Conservation (phyloP, 2,113 vertebrate genomes). For the Podarcis muralis region DNA sequence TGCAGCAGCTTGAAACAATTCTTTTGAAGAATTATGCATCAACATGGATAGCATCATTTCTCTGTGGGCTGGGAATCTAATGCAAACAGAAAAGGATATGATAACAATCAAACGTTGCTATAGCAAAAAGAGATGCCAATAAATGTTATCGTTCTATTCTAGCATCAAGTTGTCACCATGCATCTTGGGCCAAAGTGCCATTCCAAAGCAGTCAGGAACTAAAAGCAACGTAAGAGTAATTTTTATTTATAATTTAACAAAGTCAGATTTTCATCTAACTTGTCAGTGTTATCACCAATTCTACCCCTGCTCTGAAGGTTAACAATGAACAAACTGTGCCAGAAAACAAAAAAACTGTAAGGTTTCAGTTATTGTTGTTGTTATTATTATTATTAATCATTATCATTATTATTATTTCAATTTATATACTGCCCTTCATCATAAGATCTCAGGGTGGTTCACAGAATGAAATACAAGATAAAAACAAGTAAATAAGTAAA, state of each 20-base stretch:
- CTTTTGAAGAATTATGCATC: constrained; percentile 85
- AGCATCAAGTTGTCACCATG: background rate
- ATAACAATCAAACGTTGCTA: background rate
- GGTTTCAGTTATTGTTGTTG: too few species aligned
- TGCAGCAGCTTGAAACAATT: constrained; percentile 88
- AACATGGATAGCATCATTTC: constrained; percentile 92
- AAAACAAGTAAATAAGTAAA: too few species aligned
- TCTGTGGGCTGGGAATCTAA: constrained; percentile 88
- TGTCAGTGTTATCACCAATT: background rate
- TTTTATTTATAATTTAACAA: background rate
- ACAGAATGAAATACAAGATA: too few species aligned
- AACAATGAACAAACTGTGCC: background rate
- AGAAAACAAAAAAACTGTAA: background rate
- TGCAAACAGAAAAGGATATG: constrained; percentile 38
- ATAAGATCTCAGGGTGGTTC: too few species aligned
- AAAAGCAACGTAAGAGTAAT: background rate
- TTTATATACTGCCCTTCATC: too few species aligned
- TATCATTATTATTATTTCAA: fast-evolving
- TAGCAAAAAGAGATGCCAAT: background rate
- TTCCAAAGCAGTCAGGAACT: background rate
- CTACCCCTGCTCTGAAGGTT: background rate
- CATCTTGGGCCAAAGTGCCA: background rate
- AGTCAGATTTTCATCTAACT: background rate
- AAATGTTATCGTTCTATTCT: background rate
- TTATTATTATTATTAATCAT: too few species aligned